These are phyloP conservation scores for Gopherus flavomarginatus DNA, from an alignment of 2,113 vertebrate species.

Conservation along the genomic window DNA sequence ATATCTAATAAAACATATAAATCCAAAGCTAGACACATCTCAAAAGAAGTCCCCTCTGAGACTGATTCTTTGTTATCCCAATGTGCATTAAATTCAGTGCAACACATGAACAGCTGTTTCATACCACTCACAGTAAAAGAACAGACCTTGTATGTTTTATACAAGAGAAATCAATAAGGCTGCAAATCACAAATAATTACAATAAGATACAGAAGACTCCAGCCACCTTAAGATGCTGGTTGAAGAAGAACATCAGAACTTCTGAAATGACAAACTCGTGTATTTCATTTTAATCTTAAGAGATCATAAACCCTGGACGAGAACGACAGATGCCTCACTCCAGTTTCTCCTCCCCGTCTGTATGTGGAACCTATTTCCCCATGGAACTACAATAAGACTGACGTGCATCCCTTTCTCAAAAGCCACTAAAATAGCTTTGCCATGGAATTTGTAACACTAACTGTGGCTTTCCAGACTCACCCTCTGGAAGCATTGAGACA, in stretches of 20 bases:
- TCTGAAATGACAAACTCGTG: neutral
- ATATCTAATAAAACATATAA: constrained; percentile 60
- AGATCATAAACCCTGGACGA: constrained; percentile 26
- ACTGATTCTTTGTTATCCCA: constrained; percentile 14
- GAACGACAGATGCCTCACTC: constrained; percentile 56
- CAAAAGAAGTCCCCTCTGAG: constrained; percentile 25
- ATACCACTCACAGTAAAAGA: constrained; percentile 25
- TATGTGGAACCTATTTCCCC: constrained; percentile 52
- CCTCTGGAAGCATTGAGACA: neutral
- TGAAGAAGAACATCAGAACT: constrained; percentile 22
- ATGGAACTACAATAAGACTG: constrained; percentile 43
- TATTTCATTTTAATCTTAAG: constrained; percentile 46
- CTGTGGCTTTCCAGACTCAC: constrained; percentile 45
- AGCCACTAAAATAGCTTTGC: constrained; percentile 69
- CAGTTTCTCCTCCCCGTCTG: constrained; percentile 43
- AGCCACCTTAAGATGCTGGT: neutral
- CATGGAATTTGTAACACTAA: constrained; percentile 62
- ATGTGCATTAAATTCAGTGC: constrained; percentile 39
- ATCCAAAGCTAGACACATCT: constrained; percentile 38
- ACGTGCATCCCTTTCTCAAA: constrained; percentile 47
- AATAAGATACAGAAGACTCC: neutral
- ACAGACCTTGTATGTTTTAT: neutral
- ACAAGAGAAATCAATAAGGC: constrained; percentile 8
- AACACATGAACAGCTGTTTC: constrained; percentile 23
- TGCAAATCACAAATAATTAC: constrained; percentile 34